These are phyloP conservation scores for Muscicapa adusta DNA, from an alignment of 2,113 vertebrate species.

Conservation along the genomic window DNA sequence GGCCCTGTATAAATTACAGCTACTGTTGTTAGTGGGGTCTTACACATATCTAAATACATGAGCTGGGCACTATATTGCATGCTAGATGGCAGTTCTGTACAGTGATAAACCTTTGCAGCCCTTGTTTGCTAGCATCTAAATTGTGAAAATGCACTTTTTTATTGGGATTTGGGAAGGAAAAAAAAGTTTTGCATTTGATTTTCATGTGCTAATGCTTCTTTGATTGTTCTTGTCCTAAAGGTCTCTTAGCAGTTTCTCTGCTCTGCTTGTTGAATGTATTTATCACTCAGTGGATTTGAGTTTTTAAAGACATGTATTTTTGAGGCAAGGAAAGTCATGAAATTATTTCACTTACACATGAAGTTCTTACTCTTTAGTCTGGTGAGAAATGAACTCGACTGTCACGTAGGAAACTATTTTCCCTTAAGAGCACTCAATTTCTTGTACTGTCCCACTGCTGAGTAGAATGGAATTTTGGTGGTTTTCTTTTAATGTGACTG, in stretches of 20 bases:
- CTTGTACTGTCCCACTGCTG: neutral
- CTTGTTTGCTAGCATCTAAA: neutral
- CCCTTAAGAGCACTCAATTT: neutral
- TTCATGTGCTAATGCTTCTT: neutral
- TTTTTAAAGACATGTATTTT: neutral
- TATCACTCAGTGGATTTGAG: neutral
- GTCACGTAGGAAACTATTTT: neutral
- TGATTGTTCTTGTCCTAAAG: neutral
- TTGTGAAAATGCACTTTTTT: neutral
- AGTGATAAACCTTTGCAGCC: neutral
- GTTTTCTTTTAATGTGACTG: rapidly evolving
- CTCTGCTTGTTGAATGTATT: neutral
- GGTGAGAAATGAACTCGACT: neutral
- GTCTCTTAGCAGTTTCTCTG: neutral
- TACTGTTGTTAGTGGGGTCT: neutral
- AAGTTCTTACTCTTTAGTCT: neutral
- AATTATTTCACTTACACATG: neutral
- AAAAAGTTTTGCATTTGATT: neutral
- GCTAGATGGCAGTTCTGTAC: neutral
- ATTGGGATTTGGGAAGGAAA: neutral
- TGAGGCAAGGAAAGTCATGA: neutral
- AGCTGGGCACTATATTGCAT: neutral
- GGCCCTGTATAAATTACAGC: neutral
- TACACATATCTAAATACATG: rapidly evolving
- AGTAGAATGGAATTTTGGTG: neutral